These are phyloP conservation scores for Salmo trutta DNA, from an alignment of 2,797 vertebrate genomes.

Conservation along the genomic window DNA sequence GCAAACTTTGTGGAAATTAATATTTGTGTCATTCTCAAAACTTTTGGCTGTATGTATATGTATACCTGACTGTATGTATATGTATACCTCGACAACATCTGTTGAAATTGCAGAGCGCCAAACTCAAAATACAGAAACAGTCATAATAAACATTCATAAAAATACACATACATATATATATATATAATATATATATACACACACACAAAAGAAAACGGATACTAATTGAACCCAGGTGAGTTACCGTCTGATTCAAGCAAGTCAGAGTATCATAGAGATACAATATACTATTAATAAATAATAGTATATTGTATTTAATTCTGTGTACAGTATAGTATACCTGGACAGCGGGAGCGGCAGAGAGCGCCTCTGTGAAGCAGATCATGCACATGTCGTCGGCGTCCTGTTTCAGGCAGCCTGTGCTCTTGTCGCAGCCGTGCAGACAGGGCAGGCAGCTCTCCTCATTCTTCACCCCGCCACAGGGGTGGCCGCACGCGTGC, in stretches of 20 bases:
- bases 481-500: conserved; percentile 93
- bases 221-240: no score
- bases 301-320: neutral
- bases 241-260: neutral
- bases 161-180: no score
- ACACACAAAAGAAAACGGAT: no score
- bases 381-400: conserved; percentile 99
- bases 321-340: conserved; percentile 61
- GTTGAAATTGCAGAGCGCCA: no score
- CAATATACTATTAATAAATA: neutral
- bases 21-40: no score
- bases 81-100: no score
- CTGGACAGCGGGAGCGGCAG: conserved; percentile 96
- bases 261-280: neutral
- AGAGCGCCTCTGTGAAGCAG: conserved; percentile 98
- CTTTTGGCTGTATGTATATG: no score
- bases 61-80: no score
- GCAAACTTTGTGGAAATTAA: no score
- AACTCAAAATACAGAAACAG: no score
- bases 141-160: no score
- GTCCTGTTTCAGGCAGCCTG: conserved; percentile 91
- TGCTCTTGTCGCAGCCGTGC: conserved; percentile 92
- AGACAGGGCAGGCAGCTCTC: conserved; percentile 93
- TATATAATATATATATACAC: no score
- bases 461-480: conserved; percentile 96